Conservation (phyloP, 2,888 invertebrate species). For the Bombyx huttoni region DNA sequence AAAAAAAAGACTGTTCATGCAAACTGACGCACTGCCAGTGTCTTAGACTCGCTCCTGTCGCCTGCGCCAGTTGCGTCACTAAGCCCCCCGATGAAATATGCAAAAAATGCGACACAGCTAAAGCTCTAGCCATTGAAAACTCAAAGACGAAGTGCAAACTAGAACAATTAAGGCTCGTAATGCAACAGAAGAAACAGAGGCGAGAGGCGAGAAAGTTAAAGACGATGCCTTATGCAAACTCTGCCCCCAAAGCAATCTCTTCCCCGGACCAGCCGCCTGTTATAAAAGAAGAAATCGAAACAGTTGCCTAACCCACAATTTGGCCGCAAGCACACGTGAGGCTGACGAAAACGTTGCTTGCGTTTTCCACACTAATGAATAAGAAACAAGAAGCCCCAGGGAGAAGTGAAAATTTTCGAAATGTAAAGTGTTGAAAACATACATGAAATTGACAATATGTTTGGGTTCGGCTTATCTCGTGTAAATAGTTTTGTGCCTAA, state of each 20-base stretch:
- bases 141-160: constrained; percentile 88
- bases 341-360: neutral
- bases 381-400: neutral
- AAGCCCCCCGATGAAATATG: constrained; percentile 37
- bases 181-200: constrained; percentile 90
- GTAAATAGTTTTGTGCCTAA: neutral
- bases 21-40: constrained; percentile 27
- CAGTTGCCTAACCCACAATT: constrained; percentile 43
- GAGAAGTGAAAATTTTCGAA: neutral
- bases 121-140: constrained; percentile 77
- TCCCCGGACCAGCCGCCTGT: constrained; percentile 86
- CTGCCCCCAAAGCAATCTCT: constrained; percentile 81
- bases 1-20: constrained; percentile 20
- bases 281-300: constrained; percentile 80
- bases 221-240: constrained; percentile 73
- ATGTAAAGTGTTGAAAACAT: neutral
- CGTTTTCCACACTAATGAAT: neutral
- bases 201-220: constrained; percentile 83
- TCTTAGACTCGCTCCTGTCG: constrained; percentile 22
- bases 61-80: constrained; percentile 28
- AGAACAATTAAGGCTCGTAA: constrained; percentile 87
- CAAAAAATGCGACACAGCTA: constrained; percentile 56
- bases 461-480: neutral
- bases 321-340: neutral
- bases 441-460: neutral